These are phyloP conservation scores for Gallinago media DNA, from an alignment of 2,113 vertebrate species.

Conservation along the genomic window DNA sequence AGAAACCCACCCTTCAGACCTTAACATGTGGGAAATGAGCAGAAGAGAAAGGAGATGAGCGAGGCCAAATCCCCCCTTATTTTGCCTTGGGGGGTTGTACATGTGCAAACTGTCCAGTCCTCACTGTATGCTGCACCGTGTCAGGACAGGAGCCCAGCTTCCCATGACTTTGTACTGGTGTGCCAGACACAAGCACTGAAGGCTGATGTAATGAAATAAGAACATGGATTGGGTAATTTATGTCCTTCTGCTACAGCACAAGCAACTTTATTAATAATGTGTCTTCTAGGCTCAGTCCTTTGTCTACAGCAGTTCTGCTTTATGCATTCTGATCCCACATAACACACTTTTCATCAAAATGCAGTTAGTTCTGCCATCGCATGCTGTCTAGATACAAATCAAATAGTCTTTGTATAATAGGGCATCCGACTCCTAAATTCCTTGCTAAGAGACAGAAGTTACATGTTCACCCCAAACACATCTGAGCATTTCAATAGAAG, in stretches of 20 bases:
- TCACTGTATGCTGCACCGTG: background rate
- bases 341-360: background rate
- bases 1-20: background rate
- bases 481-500: background rate
- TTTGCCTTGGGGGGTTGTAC: background rate
- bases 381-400: background rate
- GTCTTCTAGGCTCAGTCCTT: background rate
- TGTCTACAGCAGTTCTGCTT: background rate
- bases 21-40: fast-evolving
- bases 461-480: background rate
- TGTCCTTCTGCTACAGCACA: background rate
- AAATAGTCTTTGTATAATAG: background rate
- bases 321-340: background rate
- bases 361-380: background rate
- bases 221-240: background rate
- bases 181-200: background rate
- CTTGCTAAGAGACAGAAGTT: background rate
- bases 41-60: background rate
- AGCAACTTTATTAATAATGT: background rate
- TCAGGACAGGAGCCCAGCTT: background rate
- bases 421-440: background rate
- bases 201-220: background rate
- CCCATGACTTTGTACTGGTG: background rate
- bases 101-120: background rate
- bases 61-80: background rate